These are phyloP conservation scores for Gasteruption jaculator DNA, from an alignment of 2,888 invertebrate genomes.

Conservation along the genomic window DNA sequence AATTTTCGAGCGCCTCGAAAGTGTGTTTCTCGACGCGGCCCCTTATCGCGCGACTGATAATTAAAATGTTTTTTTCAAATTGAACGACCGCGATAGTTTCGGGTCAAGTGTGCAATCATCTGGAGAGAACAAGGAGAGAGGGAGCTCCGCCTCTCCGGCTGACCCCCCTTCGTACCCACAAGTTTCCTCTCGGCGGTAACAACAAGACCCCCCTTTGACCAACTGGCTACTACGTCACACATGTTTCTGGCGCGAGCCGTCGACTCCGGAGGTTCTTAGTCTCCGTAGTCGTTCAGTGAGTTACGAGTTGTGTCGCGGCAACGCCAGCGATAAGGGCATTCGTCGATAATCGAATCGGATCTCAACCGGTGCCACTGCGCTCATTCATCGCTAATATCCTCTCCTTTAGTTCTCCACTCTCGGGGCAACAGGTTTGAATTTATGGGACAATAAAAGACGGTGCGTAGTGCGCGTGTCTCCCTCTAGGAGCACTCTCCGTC, in stretches of 20 bases:
- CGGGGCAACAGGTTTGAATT: constrained; percentile 52
- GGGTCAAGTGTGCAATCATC: no score
- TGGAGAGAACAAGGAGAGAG: no score
- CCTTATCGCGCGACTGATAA: no score
- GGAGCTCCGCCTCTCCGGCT: constrained; percentile 48
- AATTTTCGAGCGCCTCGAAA: no score
- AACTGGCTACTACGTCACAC: constrained; percentile 42
- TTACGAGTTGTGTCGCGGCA: constrained; percentile 41
- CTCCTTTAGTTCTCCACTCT: constrained; percentile 32
- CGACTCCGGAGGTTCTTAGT: constrained; percentile 31
- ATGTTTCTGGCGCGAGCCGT: constrained; percentile 41
- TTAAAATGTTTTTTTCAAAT: no score
- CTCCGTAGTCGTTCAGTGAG: constrained; percentile 34
- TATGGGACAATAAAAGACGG: constrained; percentile 51
- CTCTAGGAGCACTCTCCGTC: constrained; percentile 32
- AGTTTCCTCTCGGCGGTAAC: constrained; percentile 36
- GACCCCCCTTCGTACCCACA: constrained; percentile 48
- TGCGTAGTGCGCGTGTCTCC: constrained; percentile 46
- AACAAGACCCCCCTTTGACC: constrained; percentile 37
- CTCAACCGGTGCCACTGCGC: constrained; percentile 16
- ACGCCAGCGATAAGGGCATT: constrained; percentile 38
- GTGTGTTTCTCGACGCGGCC: no score
- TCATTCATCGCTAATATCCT: constrained; percentile 13
- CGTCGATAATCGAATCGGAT: constrained; percentile 34
- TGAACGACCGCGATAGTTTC: no score